phyloP scores from a whole-genome alignment of 2,113 vertebrate genomes.

The Indicator indicator region DNA sequence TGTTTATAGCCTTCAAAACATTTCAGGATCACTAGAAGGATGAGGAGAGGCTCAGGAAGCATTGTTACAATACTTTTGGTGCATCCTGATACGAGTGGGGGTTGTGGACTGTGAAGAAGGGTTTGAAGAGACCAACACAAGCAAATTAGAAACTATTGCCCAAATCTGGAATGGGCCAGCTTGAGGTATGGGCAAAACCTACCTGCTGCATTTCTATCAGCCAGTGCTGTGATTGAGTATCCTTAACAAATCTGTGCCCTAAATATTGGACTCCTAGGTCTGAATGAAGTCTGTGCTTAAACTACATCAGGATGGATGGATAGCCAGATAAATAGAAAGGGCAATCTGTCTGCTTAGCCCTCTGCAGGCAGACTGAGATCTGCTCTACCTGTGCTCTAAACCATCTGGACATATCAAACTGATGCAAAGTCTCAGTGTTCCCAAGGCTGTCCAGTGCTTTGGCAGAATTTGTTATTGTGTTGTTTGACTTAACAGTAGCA shows the following conservation, averaged over 20 bases:
- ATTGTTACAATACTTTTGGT: not conserved
- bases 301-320: not conserved
- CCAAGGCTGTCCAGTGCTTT: not conserved
- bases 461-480: not conserved
- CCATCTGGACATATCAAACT: not conserved
- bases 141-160: not conserved
- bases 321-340: too few relatives aligned
- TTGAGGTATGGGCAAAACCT: not conserved
- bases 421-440: not conserved
- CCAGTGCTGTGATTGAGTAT: not conserved
- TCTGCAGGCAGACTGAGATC: not conserved
- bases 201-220: not conserved
- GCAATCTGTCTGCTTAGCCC: not conserved
- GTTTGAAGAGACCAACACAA: not conserved
- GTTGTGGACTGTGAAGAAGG: not conserved
- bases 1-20: not conserved
- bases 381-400: not conserved
- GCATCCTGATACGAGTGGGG: rapidly evolving
- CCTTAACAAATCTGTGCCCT: not conserved
- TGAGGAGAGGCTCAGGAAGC: not conserved
- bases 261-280: not conserved
- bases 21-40: not conserved
- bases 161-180: not conserved
- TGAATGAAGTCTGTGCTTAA: not conserved
- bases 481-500: too few relatives aligned